These are phyloP conservation scores for Cantharis lateralis DNA, from an alignment of 2,888 invertebrate species.

Conservation along the genomic window DNA sequence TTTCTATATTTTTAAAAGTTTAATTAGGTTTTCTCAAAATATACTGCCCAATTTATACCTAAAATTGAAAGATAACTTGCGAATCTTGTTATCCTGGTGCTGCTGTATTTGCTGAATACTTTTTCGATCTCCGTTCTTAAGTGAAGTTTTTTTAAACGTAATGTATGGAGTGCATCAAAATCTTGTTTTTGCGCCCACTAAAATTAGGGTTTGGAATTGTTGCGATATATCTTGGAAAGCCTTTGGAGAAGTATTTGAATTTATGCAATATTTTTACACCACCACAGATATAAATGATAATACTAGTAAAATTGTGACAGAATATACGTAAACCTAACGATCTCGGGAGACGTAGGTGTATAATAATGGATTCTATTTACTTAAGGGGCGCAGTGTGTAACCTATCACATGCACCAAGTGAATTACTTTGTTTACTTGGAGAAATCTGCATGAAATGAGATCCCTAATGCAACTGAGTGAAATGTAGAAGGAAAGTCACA, in stretches of 20 bases:
- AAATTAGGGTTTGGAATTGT: neutral
- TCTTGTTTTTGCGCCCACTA: neutral
- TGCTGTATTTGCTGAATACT: neutral
- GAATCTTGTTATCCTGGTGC: neutral
- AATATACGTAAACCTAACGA: neutral
- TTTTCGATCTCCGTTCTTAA: neutral
- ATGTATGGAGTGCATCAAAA: neutral
- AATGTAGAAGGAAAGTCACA: neutral
- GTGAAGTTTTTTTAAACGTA: neutral
- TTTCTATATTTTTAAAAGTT: neutral
- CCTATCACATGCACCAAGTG: constrained; percentile 6
- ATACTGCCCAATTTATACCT: neutral
- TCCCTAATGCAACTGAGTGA: neutral
- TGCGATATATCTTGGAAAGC: neutral
- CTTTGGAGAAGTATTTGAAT: neutral
- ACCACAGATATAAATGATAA: neutral
- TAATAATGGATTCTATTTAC: constrained; percentile 10
- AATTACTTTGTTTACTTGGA: constrained; percentile 13
- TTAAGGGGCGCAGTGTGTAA: constrained; percentile 4
- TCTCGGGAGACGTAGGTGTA: constrained; percentile 6
- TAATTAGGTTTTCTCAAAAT: neutral
- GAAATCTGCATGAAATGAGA: constrained; percentile 11
- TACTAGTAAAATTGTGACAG: neutral
- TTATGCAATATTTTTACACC: neutral
- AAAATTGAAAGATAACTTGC: neutral